Evolutionary conservation across 1,140 invertebrate species (phyloP).

Genomic region (Drosophila setifemur): DNA sequence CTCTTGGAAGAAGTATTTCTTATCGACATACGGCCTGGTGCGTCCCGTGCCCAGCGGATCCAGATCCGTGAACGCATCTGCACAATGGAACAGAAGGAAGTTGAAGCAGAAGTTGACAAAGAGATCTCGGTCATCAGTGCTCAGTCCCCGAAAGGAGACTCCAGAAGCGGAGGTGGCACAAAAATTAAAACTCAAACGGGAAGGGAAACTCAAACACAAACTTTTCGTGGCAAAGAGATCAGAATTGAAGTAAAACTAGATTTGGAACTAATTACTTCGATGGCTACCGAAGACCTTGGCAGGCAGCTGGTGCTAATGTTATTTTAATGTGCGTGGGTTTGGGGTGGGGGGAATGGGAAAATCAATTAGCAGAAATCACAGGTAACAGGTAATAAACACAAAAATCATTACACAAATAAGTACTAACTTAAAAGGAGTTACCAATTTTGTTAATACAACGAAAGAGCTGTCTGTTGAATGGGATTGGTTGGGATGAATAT

Average conservation of each 20-base stretch:
- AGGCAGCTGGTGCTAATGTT: neutral
- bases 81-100: slow-evolving; percentile 58
- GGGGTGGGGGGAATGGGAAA: neutral
- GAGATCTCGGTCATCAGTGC: neutral
- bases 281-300: neutral
- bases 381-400: no score
- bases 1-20: slow-evolving; percentile 97
- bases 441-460: no score
- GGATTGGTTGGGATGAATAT: neutral
- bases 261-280: no score
- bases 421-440: no score
- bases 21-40: slow-evolving; percentile 95
- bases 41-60: slow-evolving; percentile 95
- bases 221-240: neutral
- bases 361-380: no score
- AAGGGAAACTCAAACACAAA: slow-evolving; percentile 5
- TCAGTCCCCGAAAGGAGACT: neutral
- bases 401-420: no score
- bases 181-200: slow-evolving; percentile 10
- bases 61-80: slow-evolving; percentile 95
- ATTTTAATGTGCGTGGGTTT: neutral
- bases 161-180: neutral
- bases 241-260: no score
- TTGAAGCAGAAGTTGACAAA: neutral
- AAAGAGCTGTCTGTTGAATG: slow-evolving; percentile 5